Percentiles rank a stretch among this genome's conserved stretches.
Evolutionary conservation across 2,888 invertebrate species (phyloP).

Genomic region (Clepsis dumicolana): DNA sequence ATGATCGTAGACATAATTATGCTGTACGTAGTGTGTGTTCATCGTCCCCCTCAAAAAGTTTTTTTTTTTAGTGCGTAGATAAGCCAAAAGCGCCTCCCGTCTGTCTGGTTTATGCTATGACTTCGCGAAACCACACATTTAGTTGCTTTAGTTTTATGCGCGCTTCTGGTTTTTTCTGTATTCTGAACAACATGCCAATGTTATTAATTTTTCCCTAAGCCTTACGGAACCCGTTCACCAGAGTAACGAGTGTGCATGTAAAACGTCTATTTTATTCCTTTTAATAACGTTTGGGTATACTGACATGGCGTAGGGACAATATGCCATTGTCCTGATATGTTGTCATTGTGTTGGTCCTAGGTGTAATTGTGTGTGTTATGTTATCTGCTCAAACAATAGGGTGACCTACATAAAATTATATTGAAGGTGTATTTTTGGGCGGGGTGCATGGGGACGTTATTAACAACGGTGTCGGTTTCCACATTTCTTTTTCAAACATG

Average conservation of each 20-base stretch:
- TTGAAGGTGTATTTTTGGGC: conserved; percentile 24
- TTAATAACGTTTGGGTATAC: conserved; percentile 4
- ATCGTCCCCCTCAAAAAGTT: no score
- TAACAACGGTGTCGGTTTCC: no score
- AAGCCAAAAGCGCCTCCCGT: no score
- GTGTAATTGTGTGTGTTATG: conserved; percentile 3
- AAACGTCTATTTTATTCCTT: background rate
- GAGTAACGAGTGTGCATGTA: background rate
- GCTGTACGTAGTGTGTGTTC: no score
- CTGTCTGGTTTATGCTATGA: no score
- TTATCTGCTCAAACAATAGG: conserved; percentile 23
- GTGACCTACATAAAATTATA: conserved; percentile 26
- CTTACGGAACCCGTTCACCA: background rate
- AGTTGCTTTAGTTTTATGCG: no score
- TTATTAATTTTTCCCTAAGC: background rate
- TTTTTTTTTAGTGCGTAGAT: no score
- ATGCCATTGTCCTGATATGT: conserved; percentile 13
- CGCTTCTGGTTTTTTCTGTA: no score
- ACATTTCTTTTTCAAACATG: no score
- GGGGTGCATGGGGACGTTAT: background rate
- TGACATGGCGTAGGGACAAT: conserved; percentile 12
- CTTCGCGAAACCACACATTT: no score
- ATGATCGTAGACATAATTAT: no score
- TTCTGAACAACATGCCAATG: no score
- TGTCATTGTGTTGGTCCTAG: conserved; percentile 12